phyloP scores from a whole-genome alignment of 1,140 invertebrate species.

The Argopecten irradians region DNA sequence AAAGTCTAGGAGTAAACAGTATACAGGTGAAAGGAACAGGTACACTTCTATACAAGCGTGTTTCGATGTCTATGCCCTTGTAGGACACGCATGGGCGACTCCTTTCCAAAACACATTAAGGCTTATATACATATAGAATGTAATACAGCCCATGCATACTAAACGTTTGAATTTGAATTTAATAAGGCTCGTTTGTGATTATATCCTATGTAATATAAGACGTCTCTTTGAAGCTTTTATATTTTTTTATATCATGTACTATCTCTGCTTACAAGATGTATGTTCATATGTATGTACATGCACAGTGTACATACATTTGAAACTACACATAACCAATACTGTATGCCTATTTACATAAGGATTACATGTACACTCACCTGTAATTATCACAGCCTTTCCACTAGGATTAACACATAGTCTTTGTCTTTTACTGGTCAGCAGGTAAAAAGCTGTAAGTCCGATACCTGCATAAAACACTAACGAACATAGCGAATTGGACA shows the following conservation, averaged over 20 bases:
- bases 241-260: too few relatives aligned
- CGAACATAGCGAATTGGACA: background rate
- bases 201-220: background rate
- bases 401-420: constrained; percentile 12
- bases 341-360: background rate
- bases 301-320: background rate
- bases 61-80: background rate
- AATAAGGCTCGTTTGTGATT: background rate
- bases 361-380: constrained; percentile 32
- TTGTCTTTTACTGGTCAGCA: background rate
- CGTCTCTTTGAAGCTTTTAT: too few relatives aligned
- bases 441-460: background rate
- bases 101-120: background rate
- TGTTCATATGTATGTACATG: too few relatives aligned
- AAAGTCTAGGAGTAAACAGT: background rate
- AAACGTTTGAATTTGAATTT: background rate
- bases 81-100: background rate
- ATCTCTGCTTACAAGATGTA: too few relatives aligned
- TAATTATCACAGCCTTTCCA: constrained; percentile 33
- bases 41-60: background rate
- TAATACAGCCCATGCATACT: background rate
- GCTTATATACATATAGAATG: background rate
- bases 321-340: too few relatives aligned
- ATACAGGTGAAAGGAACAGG: background rate
- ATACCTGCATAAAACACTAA: background rate